Evolutionary conservation across 2,113 vertebrate genomes (phyloP), one percentile per base, ranked within the genome.

Genomic region (Hippolais icterina): DNA sequence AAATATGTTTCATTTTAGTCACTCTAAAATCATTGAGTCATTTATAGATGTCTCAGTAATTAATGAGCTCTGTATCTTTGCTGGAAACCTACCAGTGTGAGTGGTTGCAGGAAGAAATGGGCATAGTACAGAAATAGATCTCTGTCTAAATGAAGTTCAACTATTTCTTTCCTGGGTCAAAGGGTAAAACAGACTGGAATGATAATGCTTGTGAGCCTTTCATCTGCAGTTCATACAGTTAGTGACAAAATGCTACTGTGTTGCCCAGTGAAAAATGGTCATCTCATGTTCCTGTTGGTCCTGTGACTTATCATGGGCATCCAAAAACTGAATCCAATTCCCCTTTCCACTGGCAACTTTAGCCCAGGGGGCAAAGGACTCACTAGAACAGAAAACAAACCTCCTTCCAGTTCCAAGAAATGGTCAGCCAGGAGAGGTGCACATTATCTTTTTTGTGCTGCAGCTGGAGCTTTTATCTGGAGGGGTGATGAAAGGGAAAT

Each of bases 11-110:
- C 86, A 83, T 96, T 95, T 93, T 94, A 96, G 85, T 87, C 56
- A 88, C 91, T 97, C 75, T 80, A 93, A 96, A 93, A 90, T 86
- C 93, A 95, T 94, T 94, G 95, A 97, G 88, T 98, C 92, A 97
- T 93, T 95, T 95, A 93, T 83, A 96, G 97, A 89, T 94, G 88
- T 80, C 87, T 94, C 35, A 50, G 89, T 96, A 94, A 94, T 97
- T 97, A 96, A 90, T 89, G 93, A 89, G 71, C 86, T 81, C 68
- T 83, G 33, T 70, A 29, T 90, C 57, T 70, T 96, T 56, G 15
- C 44, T 80, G 80, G 47, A 88, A 96, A 88, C 53, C 33, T 79
- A 90, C 42, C 86, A 87, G 29, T 23, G 41, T 84, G 92, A 68
- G 79, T 86, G 63, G 65, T 54, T 83, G 90, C 56, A 68, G 65